Evolutionary conservation across 2,113 vertebrate genomes (phyloP), one percentile per base, ranked within the genome.

Genomic region (Emydura subglobosa): DNA sequence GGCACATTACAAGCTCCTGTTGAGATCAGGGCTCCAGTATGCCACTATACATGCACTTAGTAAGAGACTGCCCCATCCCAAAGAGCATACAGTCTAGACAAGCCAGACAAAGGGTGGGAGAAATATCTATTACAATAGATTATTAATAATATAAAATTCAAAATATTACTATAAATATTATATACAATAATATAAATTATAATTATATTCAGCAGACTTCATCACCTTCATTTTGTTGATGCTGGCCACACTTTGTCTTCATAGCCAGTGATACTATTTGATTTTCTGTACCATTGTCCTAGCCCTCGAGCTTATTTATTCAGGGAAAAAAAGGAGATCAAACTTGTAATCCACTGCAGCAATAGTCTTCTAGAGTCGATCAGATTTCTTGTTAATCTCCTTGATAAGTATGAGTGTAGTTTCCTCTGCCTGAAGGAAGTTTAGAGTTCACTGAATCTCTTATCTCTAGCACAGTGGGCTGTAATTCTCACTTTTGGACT

Each of bases 341-440:
- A 91, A 96, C 93, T 96, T 96, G 96, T 97, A 97, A 96, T 97
- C 97, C 97, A 96, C 89, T 97, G 94, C 83, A 93, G 97, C 94
- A 97, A 91, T 92, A 95, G 95, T 96, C 89, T 97, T 95, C 96
- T 89, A 92, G 94, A 90, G 87, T 95, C 94, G 92, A 96, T 97
- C 96, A 96, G 96, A 97, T 97, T 96, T 96, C 96, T 90, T 2
- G 21, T 96, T 97, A 97, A 97, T 97, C 96, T 97, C 88, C 95
- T 95, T 95, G 96, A 96, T 94, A 92, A 94, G 95, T 85, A 91
- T 1, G 95, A 96, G 97, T 95, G 92, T 88, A 92, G 92, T 88
- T 97, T 95, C 92, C 76, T 86, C 83, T 88, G 89, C 96, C 93
- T 4, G 8, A 88, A 94, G 95, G 95, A 95, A 96, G 93, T 94